Evolutionary conservation across 2,888 invertebrate species (phyloP), one percentile per base, ranked within the genome.

Genomic region (Clusia tigrina): DNA sequence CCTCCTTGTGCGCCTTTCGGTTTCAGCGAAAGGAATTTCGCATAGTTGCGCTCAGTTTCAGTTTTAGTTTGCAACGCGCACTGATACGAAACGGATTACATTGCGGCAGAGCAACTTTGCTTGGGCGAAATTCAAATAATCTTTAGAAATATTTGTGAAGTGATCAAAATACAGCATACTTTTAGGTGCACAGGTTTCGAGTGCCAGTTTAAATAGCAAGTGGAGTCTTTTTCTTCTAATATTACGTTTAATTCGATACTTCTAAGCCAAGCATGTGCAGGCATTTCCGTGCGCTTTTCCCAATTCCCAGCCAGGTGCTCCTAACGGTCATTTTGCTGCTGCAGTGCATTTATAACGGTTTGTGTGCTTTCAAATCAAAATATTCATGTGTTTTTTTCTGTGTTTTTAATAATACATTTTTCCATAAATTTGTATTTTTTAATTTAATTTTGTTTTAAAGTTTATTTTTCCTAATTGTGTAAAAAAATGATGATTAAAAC

Each of bases 311-410:
- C 48, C 38, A 60, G 32, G 54, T 67, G 52, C 23, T 65, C 59
- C 38, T 69, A 66, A 67, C 72, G 67, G 67, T 71, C 0, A 24
- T 79, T 22, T 61, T 69, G 54, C 58, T 74, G 10, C 38, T 70
- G 52, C 67, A 71, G 69, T 68, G 65, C 58, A 66, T 78, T 58
- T 69, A 69, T 58, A 72, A 74, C 65, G 78, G 78, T 78, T 71
- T 67, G 78, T 78, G 67, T 55, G 37, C 37, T 32, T n/a, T 42
- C 42, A 9, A 5, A 5, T 6, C 3, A 5, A 42, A 42, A 42
- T 51, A 5, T 52, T 10, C 26, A 18, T 57, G 20, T 58, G n/a
- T 54, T n/a, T 62, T 24, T 54, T 5, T 38, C 17, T 23, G 38
- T 56, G 51, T 42, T 42, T 42, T 17, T 23, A 22, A 38, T 48